These are phyloP conservation scores for Myiozetetes cayanensis DNA, from an alignment of 2,113 vertebrate genomes.

Conservation along the genomic window DNA sequence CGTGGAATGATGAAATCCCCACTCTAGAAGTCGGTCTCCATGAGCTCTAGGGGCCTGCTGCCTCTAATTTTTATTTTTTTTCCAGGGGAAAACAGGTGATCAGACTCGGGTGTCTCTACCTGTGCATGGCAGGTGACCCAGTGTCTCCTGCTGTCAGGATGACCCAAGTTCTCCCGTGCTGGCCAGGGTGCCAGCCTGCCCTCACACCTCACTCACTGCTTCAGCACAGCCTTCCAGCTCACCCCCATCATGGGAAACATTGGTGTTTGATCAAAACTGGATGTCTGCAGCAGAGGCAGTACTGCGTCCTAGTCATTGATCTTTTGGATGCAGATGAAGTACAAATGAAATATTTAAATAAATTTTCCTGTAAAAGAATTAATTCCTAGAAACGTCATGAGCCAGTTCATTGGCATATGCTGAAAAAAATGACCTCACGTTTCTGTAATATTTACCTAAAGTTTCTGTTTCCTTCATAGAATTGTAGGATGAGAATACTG, in stretches of 20 bases:
- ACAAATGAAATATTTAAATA: neutral
- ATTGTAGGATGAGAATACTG: neutral
- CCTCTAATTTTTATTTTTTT: neutral
- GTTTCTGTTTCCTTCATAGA: neutral
- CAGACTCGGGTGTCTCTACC: neutral
- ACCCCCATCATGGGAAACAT: accelerated
- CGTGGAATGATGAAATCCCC: accelerated
- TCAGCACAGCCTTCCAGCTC: neutral
- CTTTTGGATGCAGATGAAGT: neutral
- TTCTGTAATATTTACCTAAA: neutral
- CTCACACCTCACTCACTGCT: accelerated
- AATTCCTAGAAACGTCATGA: neutral
- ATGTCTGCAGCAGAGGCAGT: neutral
- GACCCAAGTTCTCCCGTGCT: accelerated
- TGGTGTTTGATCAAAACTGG: neutral
- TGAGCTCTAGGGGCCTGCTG: neutral
- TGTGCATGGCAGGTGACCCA: accelerated
- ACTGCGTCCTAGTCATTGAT: accelerated
- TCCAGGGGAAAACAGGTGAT: neutral
- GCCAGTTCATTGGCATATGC: neutral
- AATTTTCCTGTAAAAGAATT: neutral
- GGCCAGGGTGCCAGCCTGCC: neutral
- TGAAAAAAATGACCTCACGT: neutral
- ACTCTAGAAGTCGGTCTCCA: accelerated
- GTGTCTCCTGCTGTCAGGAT: accelerated